Percentiles rank a stretch among this genome's conserved stretches.
Evolutionary conservation across 2,797 vertebrate species (phyloP).

Genomic region (Diglossa cyanea): DNA sequence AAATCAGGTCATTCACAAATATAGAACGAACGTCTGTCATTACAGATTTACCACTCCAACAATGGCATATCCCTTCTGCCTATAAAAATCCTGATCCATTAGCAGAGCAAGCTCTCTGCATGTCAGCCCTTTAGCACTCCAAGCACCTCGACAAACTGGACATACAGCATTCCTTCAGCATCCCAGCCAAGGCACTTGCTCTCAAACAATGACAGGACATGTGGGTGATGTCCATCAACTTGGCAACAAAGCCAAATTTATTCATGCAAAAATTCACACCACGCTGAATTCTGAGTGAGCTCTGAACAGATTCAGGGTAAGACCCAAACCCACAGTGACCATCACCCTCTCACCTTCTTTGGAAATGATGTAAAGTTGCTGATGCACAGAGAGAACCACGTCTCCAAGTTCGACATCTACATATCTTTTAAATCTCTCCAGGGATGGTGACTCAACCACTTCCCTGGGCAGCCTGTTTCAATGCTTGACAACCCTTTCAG

Average conservation of each 20-base stretch:
- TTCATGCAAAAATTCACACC: neutral
- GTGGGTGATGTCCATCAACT: neutral
- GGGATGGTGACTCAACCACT: neutral
- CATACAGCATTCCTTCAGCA: neutral
- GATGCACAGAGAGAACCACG: neutral
- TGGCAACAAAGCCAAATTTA: neutral
- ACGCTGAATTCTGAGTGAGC: neutral
- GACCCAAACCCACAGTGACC: neutral
- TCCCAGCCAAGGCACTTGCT: neutral
- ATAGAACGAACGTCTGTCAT: slow-evolving; percentile 78
- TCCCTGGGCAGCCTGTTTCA: neutral
- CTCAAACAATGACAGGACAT: neutral
- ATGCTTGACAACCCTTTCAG: neutral
- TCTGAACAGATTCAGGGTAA: neutral
- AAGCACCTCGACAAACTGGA: neutral
- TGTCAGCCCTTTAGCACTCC: slow-evolving; percentile 28
- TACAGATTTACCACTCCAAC: slow-evolving; percentile 74
- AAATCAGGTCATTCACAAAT: slow-evolving; percentile 82
- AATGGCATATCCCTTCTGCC: slow-evolving; percentile 73
- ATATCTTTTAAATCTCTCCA: neutral
- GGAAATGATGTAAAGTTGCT: neutral
- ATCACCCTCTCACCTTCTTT: neutral
- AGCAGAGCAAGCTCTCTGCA: slow-evolving; percentile 18
- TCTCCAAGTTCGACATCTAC: neutral
- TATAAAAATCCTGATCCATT: slow-evolving; percentile 67